Evolutionary conservation across 1,140 invertebrate genomes (phyloP).

Genomic region (Hypothenemus hampei): DNA sequence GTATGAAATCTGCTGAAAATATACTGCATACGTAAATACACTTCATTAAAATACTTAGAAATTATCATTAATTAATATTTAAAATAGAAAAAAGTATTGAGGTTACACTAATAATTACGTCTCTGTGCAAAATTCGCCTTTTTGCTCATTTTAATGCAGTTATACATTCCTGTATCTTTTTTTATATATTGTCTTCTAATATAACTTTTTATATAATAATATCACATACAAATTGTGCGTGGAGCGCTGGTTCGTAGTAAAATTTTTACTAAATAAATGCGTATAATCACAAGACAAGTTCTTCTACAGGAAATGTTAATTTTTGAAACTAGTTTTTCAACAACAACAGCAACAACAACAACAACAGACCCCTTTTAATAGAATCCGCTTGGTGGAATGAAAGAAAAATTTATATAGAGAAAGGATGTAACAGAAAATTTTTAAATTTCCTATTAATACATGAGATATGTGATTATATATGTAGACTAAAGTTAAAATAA

Average conservation of each 20-base stretch:
- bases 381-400: neutral
- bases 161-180: constrained; percentile 22
- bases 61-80: constrained; percentile 36
- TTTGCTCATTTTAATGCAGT: constrained; percentile 26
- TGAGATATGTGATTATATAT: neutral
- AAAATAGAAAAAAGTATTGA: constrained; percentile 23
- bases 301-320: neutral
- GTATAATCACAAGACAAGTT: too few species aligned
- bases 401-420: constrained; percentile 1
- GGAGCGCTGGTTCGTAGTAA: constrained; percentile 3
- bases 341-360: neutral
- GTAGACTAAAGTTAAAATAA: neutral
- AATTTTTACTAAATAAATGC: neutral
- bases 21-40: constrained; percentile 39
- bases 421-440: constrained; percentile 20
- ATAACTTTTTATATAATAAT: constrained; percentile 8
- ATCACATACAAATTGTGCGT: too few species aligned
- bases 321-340: neutral
- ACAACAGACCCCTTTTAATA: neutral
- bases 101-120: constrained; percentile 13
- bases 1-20: constrained; percentile 18
- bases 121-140: constrained; percentile 31
- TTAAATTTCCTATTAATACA: neutral
- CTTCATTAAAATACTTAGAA: constrained; percentile 41
- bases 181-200: constrained; percentile 6